A percentile compares a stretch with the other conserved stretches of the same genome.
These are phyloP conservation scores for Lethrus apterus DNA, from an alignment of 1,140 invertebrate genomes.

Conservation along the genomic window DNA sequence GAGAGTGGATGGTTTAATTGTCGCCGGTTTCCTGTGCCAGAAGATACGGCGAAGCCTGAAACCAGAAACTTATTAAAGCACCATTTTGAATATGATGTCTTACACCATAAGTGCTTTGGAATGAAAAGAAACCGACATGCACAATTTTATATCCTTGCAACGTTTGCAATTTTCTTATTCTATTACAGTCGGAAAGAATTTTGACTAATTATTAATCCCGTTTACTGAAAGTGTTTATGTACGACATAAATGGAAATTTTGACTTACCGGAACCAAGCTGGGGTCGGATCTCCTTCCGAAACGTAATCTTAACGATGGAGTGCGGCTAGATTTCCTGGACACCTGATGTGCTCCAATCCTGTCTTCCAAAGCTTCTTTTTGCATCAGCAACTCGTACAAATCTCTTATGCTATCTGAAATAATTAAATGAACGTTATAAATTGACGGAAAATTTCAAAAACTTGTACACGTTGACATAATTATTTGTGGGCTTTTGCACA, in stretches of 20 bases:
- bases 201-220: not conserved
- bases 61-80: too few species aligned
- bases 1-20: slow-evolving; percentile 10
- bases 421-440: too few species aligned
- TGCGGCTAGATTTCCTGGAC: slow-evolving; percentile 62
- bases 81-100: too few species aligned
- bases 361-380: slow-evolving; percentile 48
- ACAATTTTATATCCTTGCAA: not conserved
- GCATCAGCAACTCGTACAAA: slow-evolving; percentile 51
- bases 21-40: slow-evolving; percentile 11
- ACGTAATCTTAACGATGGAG: slow-evolving; percentile 58
- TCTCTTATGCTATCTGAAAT: slow-evolving; percentile 43
- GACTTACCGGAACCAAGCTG: slow-evolving; percentile 40
- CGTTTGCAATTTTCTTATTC: not conserved
- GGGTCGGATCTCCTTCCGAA: slow-evolving; percentile 66
- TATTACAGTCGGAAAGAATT: not conserved
- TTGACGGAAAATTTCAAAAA: too few species aligned
- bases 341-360: slow-evolving; percentile 50
- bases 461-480: too few species aligned
- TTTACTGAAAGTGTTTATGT: not conserved
- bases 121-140: slow-evolving; percentile 2
- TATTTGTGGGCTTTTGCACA: too few species aligned
- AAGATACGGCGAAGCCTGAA: slow-evolving; percentile 13
- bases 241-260: not conserved
- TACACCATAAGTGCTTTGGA: too few species aligned